These are phyloP conservation scores for Agrotis segetum DNA, from an alignment of 2,888 invertebrate species.

Conservation along the genomic window DNA sequence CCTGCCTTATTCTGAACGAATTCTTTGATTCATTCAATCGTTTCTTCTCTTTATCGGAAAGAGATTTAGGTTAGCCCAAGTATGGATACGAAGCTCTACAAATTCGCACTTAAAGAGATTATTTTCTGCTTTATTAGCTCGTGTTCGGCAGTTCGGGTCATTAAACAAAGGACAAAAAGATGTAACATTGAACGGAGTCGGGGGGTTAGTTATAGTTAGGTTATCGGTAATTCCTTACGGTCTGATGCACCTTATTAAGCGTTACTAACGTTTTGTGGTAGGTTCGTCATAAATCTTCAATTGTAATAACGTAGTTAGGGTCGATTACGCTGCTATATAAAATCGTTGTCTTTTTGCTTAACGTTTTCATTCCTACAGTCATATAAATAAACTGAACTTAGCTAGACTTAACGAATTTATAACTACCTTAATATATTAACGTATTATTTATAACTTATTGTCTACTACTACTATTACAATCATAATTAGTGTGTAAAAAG, in stretches of 20 bases:
- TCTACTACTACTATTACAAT: too few relatives aligned
- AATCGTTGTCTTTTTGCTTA: neutral
- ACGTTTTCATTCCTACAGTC: neutral
- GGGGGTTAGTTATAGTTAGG: slow-evolving; percentile 38
- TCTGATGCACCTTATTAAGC: slow-evolving; percentile 39
- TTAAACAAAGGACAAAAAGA: slow-evolving; percentile 65
- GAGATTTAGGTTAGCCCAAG: slow-evolving; percentile 70
- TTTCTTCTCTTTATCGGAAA: slow-evolving; percentile 69
- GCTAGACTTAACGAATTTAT: too few relatives aligned
- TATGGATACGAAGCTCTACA: slow-evolving; percentile 69
- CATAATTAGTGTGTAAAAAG: too few relatives aligned
- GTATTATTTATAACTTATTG: too few relatives aligned
- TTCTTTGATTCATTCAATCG: slow-evolving; percentile 59
- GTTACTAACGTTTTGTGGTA: slow-evolving; percentile 16
- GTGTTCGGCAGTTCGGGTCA: slow-evolving; percentile 52
- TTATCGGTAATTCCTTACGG: slow-evolving; percentile 53
- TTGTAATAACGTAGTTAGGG: slow-evolving; percentile 15
- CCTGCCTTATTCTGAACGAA: slow-evolving; percentile 43
- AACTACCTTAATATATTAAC: too few relatives aligned
- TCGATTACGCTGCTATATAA: neutral
- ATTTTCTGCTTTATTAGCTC: slow-evolving; percentile 68
- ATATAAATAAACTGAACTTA: neutral
- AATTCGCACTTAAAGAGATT: slow-evolving; percentile 72
- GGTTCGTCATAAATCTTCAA: slow-evolving; percentile 43
- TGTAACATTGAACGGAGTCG: slow-evolving; percentile 40